Base-by-base conservation (phyloP, 2,113 vertebrate species). In the Mobula birostris region DNA sequence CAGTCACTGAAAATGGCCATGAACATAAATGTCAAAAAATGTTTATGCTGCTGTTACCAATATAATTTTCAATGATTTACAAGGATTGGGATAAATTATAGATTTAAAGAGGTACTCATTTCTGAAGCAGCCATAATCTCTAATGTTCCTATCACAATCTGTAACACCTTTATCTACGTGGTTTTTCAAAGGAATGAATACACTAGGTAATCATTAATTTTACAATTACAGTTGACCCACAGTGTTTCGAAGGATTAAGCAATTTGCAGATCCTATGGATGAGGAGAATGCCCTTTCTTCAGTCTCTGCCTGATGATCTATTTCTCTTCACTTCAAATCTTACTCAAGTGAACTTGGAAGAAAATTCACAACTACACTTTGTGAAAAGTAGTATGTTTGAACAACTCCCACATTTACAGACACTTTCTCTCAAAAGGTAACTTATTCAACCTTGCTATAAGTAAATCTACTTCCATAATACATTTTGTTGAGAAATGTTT, bases 311-410 rank as follows among this genome's bases (percentile, higher is more conserved):
- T 74, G 68, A 4, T 5, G 70, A 93, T 29, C 70, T 93, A 29
- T 93, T 93, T 56, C 36, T 56, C 19, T 17, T 48, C 27, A 93
- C 70, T 19, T 70, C 91, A 24, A 74, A 27, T 40, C 91, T 93
- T 40, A 56, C 56, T 56, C 70, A 93, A 6, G 36, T 93, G 68
- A 40, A 93, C 32, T 93, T 93, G 68, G 91, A 29, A 40, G 68
- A 27, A 93, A 93, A 48, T 74, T 27, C 68, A 4, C 91, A 76
- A 36, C 91, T 93, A 72, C 70, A 74, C 14, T 56, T 93, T 74
- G 36, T 93, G 91, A 93, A 48, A 29, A 93, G 91, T 29, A 93
- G 36, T 29, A 93, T 93, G 91, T 93, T 93, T 56, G 91, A 93
- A 40, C 66, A 24, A 24, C 91, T 93, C 36, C 24, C 5, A 1